phyloP scores from a whole-genome alignment of 2,888 invertebrate genomes.

The Agonopterix alstromeriana region DNA sequence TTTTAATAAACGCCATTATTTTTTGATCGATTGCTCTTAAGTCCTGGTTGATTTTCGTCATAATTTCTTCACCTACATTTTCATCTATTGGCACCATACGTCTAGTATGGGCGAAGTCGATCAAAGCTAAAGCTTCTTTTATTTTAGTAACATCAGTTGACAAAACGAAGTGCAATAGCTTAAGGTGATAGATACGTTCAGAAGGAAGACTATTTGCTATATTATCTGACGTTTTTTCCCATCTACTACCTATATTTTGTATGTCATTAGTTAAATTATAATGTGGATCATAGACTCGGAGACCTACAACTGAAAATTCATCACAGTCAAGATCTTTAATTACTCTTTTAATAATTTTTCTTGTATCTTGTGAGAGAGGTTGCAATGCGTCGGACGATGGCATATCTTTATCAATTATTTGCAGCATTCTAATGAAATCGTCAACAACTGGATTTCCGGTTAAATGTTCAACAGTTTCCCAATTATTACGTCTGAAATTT shows the following conservation, averaged over 20 bases:
- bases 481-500: not conserved
- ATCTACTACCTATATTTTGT: constrained; percentile 29
- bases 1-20: not conserved
- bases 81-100: constrained; percentile 29
- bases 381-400: constrained; percentile 24
- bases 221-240: constrained; percentile 27
- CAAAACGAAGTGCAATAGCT: constrained; percentile 38
- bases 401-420: constrained; percentile 28
- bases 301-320: constrained; percentile 18
- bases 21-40: not conserved
- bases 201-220: constrained; percentile 21
- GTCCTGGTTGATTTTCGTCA: not conserved
- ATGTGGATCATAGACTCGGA: constrained; percentile 22
- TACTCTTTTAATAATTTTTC: constrained; percentile 35
- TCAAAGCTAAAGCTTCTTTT: constrained; percentile 27
- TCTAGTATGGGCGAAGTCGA: constrained; percentile 34
- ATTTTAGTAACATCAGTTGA: constrained; percentile 38
- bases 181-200: constrained; percentile 34
- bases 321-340: constrained; percentile 28
- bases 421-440: constrained; percentile 19
- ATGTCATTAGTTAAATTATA: constrained; percentile 37
- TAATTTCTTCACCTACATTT: constrained; percentile 1
- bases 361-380: constrained; percentile 25
- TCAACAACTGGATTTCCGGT: too few relatives aligned
- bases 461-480: not conserved